Percentiles rank a stretch among this genome's conserved stretches.
Evolutionary conservation across 2,888 invertebrate genomes (phyloP).

Genomic region (Yponomeuta sedellus): DNA sequence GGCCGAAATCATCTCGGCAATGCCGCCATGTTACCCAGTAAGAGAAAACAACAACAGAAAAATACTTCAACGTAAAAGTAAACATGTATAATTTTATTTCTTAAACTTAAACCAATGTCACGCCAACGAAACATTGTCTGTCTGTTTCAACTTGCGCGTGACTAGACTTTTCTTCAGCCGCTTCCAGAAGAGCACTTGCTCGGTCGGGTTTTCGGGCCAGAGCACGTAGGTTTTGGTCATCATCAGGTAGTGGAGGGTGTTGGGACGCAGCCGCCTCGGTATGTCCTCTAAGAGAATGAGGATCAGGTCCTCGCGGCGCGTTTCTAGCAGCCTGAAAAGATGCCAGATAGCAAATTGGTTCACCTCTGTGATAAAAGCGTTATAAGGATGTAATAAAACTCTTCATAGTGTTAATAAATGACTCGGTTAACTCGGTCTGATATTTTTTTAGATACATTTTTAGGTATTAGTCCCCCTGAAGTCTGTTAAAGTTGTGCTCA

Average conservation of each 20-base stretch:
- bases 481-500: no score
- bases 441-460: no score
- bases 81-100: neutral
- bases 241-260: constrained; percentile 80
- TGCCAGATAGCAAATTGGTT: neutral
- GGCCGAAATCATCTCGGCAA: no score
- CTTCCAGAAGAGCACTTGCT: constrained; percentile 3
- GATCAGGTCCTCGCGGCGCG: constrained; percentile 78
- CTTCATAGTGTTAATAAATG: no score
- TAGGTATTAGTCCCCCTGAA: no score
- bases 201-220: constrained; percentile 69
- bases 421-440: no score
- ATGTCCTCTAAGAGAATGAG: constrained; percentile 81
- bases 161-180: constrained; percentile 26
- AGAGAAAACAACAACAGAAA: no score
- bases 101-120: neutral
- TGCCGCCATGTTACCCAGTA: no score
- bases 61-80: no score
- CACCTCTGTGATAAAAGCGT: no score
- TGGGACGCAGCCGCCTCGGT: constrained; percentile 75
- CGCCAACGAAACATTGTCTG: constrained; percentile 41
- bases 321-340: constrained; percentile 73
- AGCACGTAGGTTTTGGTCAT: constrained; percentile 81
- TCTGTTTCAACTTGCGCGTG: constrained; percentile 38
- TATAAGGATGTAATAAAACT: no score